Percentiles rank a stretch among this genome's conserved stretches.
These are phyloP conservation scores for Podotricha telesiphe DNA, from an alignment of 2,888 invertebrate genomes.

Conservation along the genomic window DNA sequence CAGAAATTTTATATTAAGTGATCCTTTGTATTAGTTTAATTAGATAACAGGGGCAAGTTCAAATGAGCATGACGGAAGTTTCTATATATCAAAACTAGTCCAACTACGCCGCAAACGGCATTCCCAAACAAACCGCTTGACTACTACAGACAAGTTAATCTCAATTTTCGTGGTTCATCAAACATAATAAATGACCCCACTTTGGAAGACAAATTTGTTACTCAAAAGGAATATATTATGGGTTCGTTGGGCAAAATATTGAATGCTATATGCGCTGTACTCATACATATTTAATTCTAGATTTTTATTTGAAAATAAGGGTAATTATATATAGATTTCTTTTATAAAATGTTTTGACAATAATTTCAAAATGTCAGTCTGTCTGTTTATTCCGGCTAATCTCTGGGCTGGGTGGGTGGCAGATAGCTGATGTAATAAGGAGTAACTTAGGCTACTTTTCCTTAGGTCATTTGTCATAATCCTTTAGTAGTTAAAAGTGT, in stretches of 20 bases:
- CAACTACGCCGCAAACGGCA: conserved; percentile 22
- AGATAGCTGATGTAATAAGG: too few species aligned
- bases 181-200: conserved; percentile 37
- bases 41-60: neutral
- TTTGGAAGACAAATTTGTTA: conserved; percentile 25
- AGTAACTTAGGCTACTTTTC: too few species aligned
- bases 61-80: conserved; percentile 5
- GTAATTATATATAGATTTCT: too few species aligned
- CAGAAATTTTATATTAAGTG: neutral
- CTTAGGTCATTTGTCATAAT: too few species aligned
- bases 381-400: too few species aligned
- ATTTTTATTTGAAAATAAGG: neutral
- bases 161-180: conserved; percentile 40
- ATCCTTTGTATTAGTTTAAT: neutral
- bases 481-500: too few species aligned
- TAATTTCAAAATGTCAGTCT: too few species aligned
- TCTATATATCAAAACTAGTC: neutral
- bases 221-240: conserved; percentile 13
- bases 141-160: conserved; percentile 35
- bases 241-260: neutral
- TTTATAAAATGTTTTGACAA: too few species aligned
- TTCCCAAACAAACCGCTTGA: conserved; percentile 31
- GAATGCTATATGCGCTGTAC: neutral
- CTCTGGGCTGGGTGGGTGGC: too few species aligned
- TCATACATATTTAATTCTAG: neutral